Evolutionary conservation across 2,113 vertebrate genomes (phyloP), one percentile per base, ranked within the genome.

Genomic region (Chloebia gouldiae): DNA sequence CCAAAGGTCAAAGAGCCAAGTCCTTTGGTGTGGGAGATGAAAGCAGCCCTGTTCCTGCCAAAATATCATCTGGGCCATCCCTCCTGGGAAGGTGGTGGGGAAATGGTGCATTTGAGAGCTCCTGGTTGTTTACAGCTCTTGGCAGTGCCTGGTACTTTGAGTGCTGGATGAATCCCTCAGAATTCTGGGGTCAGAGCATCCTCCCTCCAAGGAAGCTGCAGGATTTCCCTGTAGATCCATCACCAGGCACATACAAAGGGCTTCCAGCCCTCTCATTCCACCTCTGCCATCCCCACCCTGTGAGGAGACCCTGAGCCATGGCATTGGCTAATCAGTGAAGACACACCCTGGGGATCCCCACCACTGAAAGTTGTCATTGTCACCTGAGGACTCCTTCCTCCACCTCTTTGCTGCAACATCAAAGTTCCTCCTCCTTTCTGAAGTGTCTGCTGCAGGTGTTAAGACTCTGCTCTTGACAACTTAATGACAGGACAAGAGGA

Each of bases 221-320:
- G 37, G 42, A 45, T 25, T 77, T 49, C 23, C 37, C 15, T 65
- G 45, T 2, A 33, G 50, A 21, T 59, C 42, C 60, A 21, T 3
- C 44, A 63, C 21, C 13, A 42, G 33, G 8, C 15, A 69, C 63
- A 20, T 0, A 20, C 13, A 64, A 40, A 51, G 15, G 11, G 14
- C 33, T 79, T 30, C 30, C 47, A 87, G 25, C 3, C 57, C 30
- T 39, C 33, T 81, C 33, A 44, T 78, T 37, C 64, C 50, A 54
- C 15, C 33, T 13, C 28, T 10, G 1, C 16, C 47, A 59, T 47
- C 69, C 47, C 30, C 19, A 17, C 14, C 5, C 0, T 5, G 12
- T 39, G 42, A 65, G 45, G 60, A 28, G 4, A 45, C 31, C 31
- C 54, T 82, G 80, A 57, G 63, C 21, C 31, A 17, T 6, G 11